Conservation (phyloP, 2,797 vertebrate genomes). For the Leptatherina wallacei region DNA sequence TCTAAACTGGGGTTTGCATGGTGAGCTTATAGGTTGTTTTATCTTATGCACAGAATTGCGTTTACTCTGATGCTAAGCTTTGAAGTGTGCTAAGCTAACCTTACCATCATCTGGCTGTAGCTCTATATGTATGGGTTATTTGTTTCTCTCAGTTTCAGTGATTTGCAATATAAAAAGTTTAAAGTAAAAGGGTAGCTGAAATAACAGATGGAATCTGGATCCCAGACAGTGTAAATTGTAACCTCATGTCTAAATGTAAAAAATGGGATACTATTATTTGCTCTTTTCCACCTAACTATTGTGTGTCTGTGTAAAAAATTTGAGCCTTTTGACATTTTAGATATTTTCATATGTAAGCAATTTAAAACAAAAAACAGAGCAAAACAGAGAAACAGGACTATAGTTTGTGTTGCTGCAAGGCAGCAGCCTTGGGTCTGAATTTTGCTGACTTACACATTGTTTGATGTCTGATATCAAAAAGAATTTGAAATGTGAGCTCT, state of each 20-base stretch:
- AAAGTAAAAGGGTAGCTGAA: neutral
- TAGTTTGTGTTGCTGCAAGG: slow-evolving; percentile 15
- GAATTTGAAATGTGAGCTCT: slow-evolving; percentile 52
- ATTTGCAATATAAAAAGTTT: no score
- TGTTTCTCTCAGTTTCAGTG: no score
- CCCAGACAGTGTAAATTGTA: no score
- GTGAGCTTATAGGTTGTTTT: neutral
- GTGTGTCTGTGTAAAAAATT: neutral
- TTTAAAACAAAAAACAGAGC: neutral
- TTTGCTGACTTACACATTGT: slow-evolving; percentile 29
- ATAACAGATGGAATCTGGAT: neutral
- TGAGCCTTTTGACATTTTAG: no score
- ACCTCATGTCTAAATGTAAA: neutral
- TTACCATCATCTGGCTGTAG: neutral
- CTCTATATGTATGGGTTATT: neutral
- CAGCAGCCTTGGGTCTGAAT: slow-evolving; percentile 25
- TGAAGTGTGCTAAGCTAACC: neutral
- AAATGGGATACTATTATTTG: neutral
- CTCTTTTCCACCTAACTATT: no score
- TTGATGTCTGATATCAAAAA: slow-evolving; percentile 57
- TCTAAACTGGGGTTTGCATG: neutral
- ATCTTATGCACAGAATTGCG: neutral
- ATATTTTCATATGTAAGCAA: no score
- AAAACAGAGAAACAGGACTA: slow-evolving; percentile 11
- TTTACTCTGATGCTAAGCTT: neutral